A percentile compares a stretch with the other conserved stretches of the same genome.
These are phyloP conservation scores for Hyles lineata DNA, from an alignment of 2,888 invertebrate species.

Conservation along the genomic window DNA sequence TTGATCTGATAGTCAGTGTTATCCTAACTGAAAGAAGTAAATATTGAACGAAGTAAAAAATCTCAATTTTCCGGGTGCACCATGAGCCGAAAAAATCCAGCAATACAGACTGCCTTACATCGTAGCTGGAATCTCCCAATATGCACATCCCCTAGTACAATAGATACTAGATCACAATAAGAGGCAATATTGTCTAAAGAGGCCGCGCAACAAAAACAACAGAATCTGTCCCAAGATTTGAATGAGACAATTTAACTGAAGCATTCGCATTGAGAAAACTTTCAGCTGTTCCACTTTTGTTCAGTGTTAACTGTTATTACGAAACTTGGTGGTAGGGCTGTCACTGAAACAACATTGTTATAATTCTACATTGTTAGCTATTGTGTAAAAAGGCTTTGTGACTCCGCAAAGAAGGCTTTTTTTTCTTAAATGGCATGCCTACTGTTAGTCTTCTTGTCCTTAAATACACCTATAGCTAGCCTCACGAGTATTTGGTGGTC, in stretches of 20 bases:
- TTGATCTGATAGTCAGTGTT: no score
- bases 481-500: no score
- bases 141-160: background rate
- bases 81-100: background rate
- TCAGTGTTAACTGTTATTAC: slow-evolving; percentile 64
- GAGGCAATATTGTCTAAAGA: slow-evolving; percentile 38
- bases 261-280: slow-evolving; percentile 54
- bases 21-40: no score
- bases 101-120: background rate
- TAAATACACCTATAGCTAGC: no score
- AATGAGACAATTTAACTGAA: slow-evolving; percentile 53
- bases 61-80: no score
- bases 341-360: slow-evolving; percentile 27
- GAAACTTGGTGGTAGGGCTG: slow-evolving; percentile 57
- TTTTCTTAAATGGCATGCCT: background rate
- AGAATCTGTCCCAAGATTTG: slow-evolving; percentile 51
- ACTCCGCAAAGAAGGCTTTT: background rate
- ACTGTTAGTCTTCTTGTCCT: no score
- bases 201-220: slow-evolving; percentile 45
- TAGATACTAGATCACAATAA: background rate
- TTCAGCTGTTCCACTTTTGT: slow-evolving; percentile 56
- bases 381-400: background rate
- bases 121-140: background rate
- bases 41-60: no score
- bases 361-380: background rate